Evolutionary conservation across 92 coral and sea anemone genomes (phyloP).

Genomic region (Parazoanthus swiftii): DNA sequence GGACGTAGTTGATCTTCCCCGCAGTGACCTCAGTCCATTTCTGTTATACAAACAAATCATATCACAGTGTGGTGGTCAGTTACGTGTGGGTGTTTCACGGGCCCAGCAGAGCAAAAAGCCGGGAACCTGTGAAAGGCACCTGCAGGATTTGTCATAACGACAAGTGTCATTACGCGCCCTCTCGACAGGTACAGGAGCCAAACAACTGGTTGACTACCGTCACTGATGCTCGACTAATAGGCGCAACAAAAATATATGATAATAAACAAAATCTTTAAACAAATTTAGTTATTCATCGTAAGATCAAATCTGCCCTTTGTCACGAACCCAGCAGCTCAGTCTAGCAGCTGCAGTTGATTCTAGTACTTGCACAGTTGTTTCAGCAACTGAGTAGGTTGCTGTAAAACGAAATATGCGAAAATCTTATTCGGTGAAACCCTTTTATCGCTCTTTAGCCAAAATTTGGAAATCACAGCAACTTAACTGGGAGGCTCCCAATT

Average conservation of each 20-base stretch:
- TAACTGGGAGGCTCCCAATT: too few species aligned
- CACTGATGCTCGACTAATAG: not conserved
- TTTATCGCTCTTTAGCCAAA: too few species aligned
- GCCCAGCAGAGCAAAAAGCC: conserved; percentile 2
- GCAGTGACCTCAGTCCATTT: conserved; percentile 25
- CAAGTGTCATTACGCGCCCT: not conserved
- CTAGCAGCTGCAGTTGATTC: too few species aligned
- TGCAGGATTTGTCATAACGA: not conserved
- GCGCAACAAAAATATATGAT: not conserved
- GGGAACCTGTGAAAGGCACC: conserved; percentile 13
- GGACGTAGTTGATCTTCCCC: not conserved
- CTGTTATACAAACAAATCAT: conserved; percentile 1
- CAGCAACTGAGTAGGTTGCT: too few species aligned
- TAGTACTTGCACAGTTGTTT: too few species aligned
- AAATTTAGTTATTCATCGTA: too few species aligned
- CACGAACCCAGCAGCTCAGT: too few species aligned
- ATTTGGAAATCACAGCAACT: too few species aligned
- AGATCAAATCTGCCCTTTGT: too few species aligned
- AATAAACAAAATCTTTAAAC: not conserved
- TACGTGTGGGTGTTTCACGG: not conserved
- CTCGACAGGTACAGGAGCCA: conserved; percentile 9
- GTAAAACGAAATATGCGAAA: too few species aligned
- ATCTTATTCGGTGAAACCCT: too few species aligned
- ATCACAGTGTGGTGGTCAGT: conserved; percentile 18
- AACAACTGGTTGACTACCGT: conserved; percentile 5